Conservation (phyloP, 2,888 invertebrate genomes). For the Epinotia ramella region DNA sequence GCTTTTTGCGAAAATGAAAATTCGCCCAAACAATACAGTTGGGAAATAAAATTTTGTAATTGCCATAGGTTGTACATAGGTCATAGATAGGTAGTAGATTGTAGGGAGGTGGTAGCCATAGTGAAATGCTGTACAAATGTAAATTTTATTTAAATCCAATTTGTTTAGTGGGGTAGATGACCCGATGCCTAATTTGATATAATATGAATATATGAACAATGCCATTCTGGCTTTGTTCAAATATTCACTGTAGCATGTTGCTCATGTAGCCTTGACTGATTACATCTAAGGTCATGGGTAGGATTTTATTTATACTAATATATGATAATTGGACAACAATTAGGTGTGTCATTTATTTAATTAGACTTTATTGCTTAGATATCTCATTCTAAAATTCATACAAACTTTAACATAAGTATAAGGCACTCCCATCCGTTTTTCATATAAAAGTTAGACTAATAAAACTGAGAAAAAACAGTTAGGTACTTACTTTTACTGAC, state of each 20-base stretch:
- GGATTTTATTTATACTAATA: slow-evolving; percentile 9
- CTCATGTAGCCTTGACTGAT: slow-evolving; percentile 4
- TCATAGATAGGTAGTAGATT: neutral
- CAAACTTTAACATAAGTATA: too few relatives aligned
- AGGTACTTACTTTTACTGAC: too few relatives aligned
- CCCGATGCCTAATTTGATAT: neutral
- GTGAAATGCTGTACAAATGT: too few relatives aligned
- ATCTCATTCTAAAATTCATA: neutral
- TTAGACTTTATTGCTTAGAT: neutral
- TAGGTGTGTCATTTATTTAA: neutral
- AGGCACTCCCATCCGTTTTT: neutral
- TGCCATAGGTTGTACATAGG: too few relatives aligned
- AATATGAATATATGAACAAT: too few relatives aligned
- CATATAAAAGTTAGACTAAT: neutral
- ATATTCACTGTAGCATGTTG: too few relatives aligned
- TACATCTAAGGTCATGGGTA: neutral
- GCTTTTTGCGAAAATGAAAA: too few relatives aligned
- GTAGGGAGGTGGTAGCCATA: neutral
- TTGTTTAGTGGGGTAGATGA: neutral
- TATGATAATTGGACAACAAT: slow-evolving; percentile 6
- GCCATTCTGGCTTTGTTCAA: slow-evolving; percentile 4
- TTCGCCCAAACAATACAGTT: too few relatives aligned
- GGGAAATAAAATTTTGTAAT: too few relatives aligned
- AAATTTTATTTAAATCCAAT: neutral
- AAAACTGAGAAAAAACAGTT: too few relatives aligned